A percentile compares a stretch with the other conserved stretches of the same genome.
phyloP scores from a whole-genome alignment of 2,113 vertebrate species.

The Leptodactylus fuscus region DNA sequence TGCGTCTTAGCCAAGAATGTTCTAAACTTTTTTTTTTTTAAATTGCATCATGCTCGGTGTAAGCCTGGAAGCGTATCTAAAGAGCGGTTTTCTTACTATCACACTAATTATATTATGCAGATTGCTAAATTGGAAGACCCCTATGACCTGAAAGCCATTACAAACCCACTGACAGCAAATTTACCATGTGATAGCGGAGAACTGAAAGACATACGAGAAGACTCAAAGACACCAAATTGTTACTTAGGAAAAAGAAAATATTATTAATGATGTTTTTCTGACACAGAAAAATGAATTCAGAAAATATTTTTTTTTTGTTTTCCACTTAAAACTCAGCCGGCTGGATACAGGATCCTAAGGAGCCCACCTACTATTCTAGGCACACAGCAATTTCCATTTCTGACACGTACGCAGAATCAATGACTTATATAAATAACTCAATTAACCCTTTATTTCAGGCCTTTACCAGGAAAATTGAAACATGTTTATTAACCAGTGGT shows the following conservation, averaged over 20 bases:
- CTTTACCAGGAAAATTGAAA: not conserved
- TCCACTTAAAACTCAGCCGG: not conserved
- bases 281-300: not conserved
- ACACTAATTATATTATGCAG: slow-evolving; percentile 56
- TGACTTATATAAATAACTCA: not conserved
- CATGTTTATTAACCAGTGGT: not conserved
- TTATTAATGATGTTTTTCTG: slow-evolving; percentile 25
- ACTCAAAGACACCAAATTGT: slow-evolving; percentile 43
- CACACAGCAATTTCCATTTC: not conserved
- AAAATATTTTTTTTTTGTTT: slow-evolving; percentile 8
- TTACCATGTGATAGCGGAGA: slow-evolving; percentile 38
- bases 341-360: too few species aligned
- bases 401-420: not conserved
- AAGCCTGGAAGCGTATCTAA: slow-evolving; percentile 34
- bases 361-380: too few species aligned
- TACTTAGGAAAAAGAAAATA: slow-evolving; percentile 17
- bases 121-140: slow-evolving; percentile 56
- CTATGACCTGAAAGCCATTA: slow-evolving; percentile 52
- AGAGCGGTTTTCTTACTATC: slow-evolving; percentile 39
- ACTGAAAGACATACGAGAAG: slow-evolving; percentile 33
- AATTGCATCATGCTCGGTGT: slow-evolving; percentile 16
- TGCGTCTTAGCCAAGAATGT: slow-evolving; percentile 22
- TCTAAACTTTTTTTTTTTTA: not conserved
- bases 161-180: slow-evolving; percentile 30
- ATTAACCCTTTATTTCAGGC: not conserved